Percentiles rank a stretch among this genome's conserved stretches.
Conservation (phyloP, 2,888 invertebrate species). For the Folsomia candida region DNA sequence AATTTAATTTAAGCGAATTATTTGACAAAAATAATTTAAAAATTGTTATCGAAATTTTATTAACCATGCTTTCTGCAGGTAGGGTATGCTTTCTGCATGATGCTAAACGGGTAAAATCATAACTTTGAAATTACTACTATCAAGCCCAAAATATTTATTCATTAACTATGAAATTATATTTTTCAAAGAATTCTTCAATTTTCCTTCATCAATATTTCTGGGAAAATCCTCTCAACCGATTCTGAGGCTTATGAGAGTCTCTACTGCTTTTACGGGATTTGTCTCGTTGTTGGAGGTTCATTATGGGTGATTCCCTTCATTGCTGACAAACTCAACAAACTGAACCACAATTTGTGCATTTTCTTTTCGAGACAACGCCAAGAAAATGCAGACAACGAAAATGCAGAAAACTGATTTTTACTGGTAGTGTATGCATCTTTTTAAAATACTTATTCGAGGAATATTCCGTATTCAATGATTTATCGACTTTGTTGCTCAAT, state of each 20-base stretch:
- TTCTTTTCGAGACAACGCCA: too few relatives aligned
- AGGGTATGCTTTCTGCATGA: slow-evolving; percentile 35
- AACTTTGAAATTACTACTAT: background rate
- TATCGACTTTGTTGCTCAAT: too few relatives aligned
- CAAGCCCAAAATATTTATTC: background rate
- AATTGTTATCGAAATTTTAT: too few relatives aligned
- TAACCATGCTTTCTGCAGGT: too few relatives aligned
- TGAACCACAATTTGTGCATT: too few relatives aligned
- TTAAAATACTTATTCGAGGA: too few relatives aligned
- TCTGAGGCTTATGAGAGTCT: slow-evolving; percentile 1
- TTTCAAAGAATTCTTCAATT: slow-evolving; percentile 13
- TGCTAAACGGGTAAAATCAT: slow-evolving; percentile 30
- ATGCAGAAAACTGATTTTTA: too few relatives aligned
- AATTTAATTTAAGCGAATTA: too few relatives aligned
- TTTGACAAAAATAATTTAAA: too few relatives aligned
- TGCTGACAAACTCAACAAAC: background rate
- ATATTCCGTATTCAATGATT: too few relatives aligned
- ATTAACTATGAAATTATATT: background rate
- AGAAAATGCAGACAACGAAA: too few relatives aligned
- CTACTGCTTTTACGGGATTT: slow-evolving; percentile 14
- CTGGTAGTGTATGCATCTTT: too few relatives aligned
- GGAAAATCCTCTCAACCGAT: slow-evolving; percentile 10
- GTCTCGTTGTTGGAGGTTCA: slow-evolving; percentile 6
- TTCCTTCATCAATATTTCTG: slow-evolving; percentile 14
- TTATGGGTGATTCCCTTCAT: slow-evolving; percentile 12